A percentile compares a stretch with the other conserved stretches of the same genome.
phyloP scores from a whole-genome alignment of 2,113 vertebrate species.

The Bujurquina vittata region DNA sequence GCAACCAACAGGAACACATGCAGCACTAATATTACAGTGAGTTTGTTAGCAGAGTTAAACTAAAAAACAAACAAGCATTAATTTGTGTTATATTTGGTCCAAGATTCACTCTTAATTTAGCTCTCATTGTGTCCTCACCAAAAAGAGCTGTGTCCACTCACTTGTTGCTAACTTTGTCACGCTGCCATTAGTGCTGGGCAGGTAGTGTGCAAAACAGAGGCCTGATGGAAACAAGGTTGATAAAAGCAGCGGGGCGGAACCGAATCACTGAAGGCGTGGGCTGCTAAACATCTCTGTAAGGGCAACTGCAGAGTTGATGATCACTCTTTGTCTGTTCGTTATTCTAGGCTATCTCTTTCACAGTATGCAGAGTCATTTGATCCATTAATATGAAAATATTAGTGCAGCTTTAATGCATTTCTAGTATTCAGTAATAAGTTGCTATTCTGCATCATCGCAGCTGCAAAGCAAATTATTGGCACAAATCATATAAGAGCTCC shows the following conservation, averaged over 20 bases:
- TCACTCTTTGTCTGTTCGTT: conserved; percentile 5
- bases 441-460: conserved; percentile 2
- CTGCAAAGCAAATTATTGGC: background rate
- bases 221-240: background rate
- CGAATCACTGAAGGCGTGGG: background rate
- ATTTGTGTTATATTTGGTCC: background rate
- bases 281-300: background rate
- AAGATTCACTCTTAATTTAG: background rate
- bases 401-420: conserved; percentile 17
- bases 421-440: conserved; percentile 1
- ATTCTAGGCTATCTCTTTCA: background rate
- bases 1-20: conserved; percentile 3
- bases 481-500: conserved; percentile 2
- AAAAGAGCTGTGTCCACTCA: background rate
- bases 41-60: background rate
- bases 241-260: background rate
- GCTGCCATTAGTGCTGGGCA: background rate
- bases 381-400: conserved; percentile 7
- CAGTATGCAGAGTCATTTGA: background rate
- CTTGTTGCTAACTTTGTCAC: conserved; percentile 1
- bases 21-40: background rate
- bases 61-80: background rate
- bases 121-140: too few species aligned
- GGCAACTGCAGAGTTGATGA: background rate
- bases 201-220: background rate